phyloP scores from a whole-genome alignment of 2,113 vertebrate species.

The Silurus meridionalis region DNA sequence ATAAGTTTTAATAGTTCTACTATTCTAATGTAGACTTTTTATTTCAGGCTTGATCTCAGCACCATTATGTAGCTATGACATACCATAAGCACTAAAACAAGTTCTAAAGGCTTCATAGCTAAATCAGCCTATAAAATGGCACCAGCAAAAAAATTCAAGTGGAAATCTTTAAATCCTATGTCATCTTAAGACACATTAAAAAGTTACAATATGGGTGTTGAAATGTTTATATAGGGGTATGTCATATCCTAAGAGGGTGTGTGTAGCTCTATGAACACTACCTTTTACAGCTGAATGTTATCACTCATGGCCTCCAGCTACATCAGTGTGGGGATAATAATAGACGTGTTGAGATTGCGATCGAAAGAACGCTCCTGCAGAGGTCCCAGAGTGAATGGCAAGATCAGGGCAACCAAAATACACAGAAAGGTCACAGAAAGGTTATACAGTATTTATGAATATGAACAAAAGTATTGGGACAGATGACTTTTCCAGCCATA shows the following conservation, averaged over 20 bases:
- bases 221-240: not conserved
- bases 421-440: not conserved
- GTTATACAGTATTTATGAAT: not conserved
- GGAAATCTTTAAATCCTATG: not conserved
- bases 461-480: not conserved
- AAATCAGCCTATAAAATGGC: not conserved
- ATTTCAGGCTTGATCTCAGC: not conserved
- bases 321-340: not conserved
- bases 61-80: not conserved
- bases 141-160: not conserved
- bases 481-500: no score
- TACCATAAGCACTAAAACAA: not conserved
- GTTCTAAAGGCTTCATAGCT: not conserved
- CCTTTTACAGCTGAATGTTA: not conserved
- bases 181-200: not conserved
- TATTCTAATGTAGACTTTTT: not conserved
- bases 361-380: not conserved
- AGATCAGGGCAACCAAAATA: slow-evolving; percentile 1
- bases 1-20: not conserved
- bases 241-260: not conserved
- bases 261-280: slow-evolving; percentile 11
- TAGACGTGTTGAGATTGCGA: not conserved
- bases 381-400: not conserved
- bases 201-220: not conserved
- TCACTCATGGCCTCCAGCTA: not conserved